Conservation (phyloP, 2,113 vertebrate species). For the Pardalotus punctatus region DNA sequence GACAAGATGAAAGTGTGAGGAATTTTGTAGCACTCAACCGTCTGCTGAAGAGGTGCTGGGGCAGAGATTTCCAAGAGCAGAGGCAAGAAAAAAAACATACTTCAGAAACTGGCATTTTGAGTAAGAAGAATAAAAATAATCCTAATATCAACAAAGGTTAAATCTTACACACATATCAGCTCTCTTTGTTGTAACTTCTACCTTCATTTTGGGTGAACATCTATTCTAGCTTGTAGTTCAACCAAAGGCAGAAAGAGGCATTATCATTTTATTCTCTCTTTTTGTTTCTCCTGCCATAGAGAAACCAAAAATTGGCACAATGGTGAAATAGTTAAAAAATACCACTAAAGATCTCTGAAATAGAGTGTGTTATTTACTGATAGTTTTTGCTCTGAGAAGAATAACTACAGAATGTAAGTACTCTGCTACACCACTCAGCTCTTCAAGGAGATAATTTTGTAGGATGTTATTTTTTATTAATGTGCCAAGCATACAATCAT, state of each 20-base stretch:
- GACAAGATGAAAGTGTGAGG: background rate
- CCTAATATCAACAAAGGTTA: background rate
- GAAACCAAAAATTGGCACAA: background rate
- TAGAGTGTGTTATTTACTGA: background rate
- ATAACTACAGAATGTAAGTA: background rate
- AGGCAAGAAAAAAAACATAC: background rate
- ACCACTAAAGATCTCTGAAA: background rate
- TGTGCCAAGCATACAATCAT: background rate
- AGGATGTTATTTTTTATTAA: conserved; percentile 2
- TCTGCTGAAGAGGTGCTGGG: background rate
- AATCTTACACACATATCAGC: background rate
- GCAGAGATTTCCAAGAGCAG: background rate
- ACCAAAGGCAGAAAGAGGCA: background rate
- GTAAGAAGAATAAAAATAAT: background rate
- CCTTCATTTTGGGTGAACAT: background rate
- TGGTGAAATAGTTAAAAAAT: background rate
- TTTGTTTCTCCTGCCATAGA: background rate
- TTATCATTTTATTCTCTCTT: background rate
- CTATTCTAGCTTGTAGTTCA: background rate
- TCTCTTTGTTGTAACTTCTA: background rate
- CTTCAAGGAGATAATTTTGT: background rate
- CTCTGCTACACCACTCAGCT: background rate
- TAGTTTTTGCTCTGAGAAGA: background rate
- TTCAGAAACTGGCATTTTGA: background rate
- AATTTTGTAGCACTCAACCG: background rate